Percentiles rank a stretch among this genome's conserved stretches.
These are phyloP conservation scores for Timandra comae DNA, from an alignment of 2,888 invertebrate genomes.

Conservation along the genomic window DNA sequence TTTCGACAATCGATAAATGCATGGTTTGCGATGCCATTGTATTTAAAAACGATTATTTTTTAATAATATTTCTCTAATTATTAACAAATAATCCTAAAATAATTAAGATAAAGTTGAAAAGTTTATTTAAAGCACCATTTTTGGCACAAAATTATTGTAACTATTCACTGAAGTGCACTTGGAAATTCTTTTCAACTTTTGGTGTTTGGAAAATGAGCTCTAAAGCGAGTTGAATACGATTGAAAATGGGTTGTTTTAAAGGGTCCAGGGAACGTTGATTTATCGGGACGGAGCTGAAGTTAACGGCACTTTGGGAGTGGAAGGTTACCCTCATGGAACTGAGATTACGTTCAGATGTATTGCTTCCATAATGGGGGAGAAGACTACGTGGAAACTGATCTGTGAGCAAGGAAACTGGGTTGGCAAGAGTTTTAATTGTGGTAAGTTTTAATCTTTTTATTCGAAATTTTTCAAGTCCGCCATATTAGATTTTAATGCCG, in stretches of 20 bases:
- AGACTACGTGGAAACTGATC: constrained; percentile 89
- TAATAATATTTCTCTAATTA: too few species aligned
- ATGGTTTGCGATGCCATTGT: too few species aligned
- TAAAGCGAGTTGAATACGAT: too few species aligned
- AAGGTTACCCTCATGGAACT: constrained; percentile 86
- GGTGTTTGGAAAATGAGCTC: too few species aligned
- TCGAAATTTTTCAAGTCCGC: too few species aligned
- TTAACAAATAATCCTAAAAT: too few species aligned
- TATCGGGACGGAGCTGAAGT: constrained; percentile 84
- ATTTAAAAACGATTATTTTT: too few species aligned
- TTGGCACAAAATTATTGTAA: too few species aligned
- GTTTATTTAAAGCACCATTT: too few species aligned
- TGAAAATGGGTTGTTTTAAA: constrained; percentile 27
- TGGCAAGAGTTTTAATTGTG: constrained; percentile 87
- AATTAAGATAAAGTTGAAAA: background rate
- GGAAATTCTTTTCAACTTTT: background rate
- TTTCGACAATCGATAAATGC: constrained; percentile 45
- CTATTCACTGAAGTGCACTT: too few species aligned
- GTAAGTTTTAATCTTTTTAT: constrained; percentile 77
- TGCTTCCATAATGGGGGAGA: constrained; percentile 87
- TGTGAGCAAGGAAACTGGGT: constrained; percentile 92
- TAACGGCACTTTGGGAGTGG: constrained; percentile 78
- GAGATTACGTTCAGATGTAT: constrained; percentile 91
- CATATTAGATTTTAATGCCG: too few species aligned
- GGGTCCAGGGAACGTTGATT: constrained; percentile 86